These are phyloP conservation scores for Acanthoscelides obtectus DNA, from an alignment of 2,888 invertebrate species.

Conservation along the genomic window DNA sequence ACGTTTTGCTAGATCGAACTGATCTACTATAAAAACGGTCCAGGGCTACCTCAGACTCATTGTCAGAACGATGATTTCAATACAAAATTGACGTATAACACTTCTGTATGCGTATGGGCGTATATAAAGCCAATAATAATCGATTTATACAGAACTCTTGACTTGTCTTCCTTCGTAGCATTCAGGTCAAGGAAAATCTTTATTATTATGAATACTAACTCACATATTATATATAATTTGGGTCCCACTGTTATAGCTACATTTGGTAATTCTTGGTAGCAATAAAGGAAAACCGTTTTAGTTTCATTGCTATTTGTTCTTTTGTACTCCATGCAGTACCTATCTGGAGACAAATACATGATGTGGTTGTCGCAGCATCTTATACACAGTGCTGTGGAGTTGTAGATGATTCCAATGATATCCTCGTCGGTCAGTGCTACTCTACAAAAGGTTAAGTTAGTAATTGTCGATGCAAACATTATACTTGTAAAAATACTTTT, in stretches of 20 bases:
- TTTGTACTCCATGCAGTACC: slow-evolving; percentile 9
- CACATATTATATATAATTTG: slow-evolving; percentile 21
- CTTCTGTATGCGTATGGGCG: too few species aligned
- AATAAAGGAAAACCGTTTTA: slow-evolving; percentile 4
- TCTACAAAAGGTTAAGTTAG: slow-evolving; percentile 9
- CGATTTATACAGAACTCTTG: too few species aligned
- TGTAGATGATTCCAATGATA: slow-evolving; percentile 22
- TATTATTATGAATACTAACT: slow-evolving; percentile 3
- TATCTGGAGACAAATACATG: neutral
- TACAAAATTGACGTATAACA: too few species aligned
- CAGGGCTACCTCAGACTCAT: too few species aligned
- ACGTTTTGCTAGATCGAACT: too few species aligned
- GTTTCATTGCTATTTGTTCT: slow-evolving; percentile 14
- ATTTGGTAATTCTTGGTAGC: neutral
- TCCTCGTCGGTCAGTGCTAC: slow-evolving; percentile 8
- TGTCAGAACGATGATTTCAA: too few species aligned
- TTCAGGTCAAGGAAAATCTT: neutral
- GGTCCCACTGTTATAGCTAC: slow-evolving; percentile 5
- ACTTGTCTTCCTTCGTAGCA: too few species aligned
- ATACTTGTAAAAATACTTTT: neutral
- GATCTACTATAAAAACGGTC: too few species aligned
- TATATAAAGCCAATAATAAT: too few species aligned
- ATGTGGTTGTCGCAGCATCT: neutral
- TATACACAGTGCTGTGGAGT: slow-evolving; percentile 23
- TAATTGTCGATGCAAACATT: neutral